phyloP scores from a whole-genome alignment of 1,140 invertebrate species.

The Geopemphigus sp. region DNA sequence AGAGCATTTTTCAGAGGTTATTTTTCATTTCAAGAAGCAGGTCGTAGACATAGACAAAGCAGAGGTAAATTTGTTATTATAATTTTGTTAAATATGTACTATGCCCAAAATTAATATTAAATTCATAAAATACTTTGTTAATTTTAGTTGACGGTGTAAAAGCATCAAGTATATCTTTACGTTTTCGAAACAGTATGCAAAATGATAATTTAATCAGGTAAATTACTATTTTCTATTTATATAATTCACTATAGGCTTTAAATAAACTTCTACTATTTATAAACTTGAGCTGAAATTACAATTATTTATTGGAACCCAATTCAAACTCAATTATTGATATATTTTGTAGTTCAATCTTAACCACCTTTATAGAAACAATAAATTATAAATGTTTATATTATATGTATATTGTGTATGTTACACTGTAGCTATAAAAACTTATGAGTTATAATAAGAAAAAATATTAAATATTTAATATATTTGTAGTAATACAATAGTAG shows the following conservation, averaged over 20 bases:
- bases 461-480: too few species aligned
- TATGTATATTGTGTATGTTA: too few species aligned
- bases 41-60: constrained; percentile 68
- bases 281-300: too few species aligned
- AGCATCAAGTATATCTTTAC: constrained; percentile 50
- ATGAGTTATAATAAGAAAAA: too few species aligned
- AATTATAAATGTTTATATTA: too few species aligned
- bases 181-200: constrained; percentile 66
- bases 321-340: too few species aligned
- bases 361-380: too few species aligned
- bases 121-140: neutral
- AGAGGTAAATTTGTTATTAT: constrained; percentile 57
- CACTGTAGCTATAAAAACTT: too few species aligned
- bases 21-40: constrained; percentile 87
- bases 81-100: constrained; percentile 7
- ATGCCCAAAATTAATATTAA: neutral
- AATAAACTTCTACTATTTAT: too few species aligned
- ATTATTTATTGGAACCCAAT: too few species aligned
- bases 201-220: constrained; percentile 72
- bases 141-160: constrained; percentile 46
- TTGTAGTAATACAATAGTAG: too few species aligned
- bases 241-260: neutral
- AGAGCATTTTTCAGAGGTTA: constrained; percentile 87
- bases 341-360: too few species aligned
- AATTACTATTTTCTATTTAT: constrained; percentile 52